These are phyloP conservation scores for Morone chrysops DNA, from an alignment of 2,113 vertebrate species.

Conservation along the genomic window DNA sequence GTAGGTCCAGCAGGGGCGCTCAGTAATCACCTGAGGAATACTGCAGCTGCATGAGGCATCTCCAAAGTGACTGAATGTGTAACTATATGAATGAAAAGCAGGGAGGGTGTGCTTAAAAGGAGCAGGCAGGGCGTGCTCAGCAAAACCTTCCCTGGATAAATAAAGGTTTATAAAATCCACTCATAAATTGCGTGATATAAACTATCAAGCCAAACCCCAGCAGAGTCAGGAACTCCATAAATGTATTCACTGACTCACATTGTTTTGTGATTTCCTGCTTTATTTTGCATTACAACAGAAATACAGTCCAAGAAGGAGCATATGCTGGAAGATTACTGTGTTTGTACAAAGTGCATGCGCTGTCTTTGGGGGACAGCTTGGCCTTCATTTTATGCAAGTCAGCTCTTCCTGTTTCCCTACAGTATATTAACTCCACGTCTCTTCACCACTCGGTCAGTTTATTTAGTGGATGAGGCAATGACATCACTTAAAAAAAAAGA, in stretches of 20 bases:
- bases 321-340: constrained; percentile 28
- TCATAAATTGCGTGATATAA: constrained; percentile 15
- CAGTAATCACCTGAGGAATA: constrained; percentile 25
- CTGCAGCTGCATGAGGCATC: constrained; percentile 18
- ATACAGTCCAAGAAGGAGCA: constrained; percentile 29
- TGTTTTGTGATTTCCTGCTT: constrained; percentile 38
- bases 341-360: constrained; percentile 31
- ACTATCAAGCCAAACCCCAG: constrained; percentile 7
- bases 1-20: constrained; percentile 7
- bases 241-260: constrained; percentile 27
- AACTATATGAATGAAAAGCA: constrained; percentile 7
- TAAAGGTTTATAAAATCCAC: constrained; percentile 18
- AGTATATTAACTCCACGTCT: constrained; percentile 30
- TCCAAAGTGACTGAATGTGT: constrained; percentile 9
- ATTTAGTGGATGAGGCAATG: constrained; percentile 41
- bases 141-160: constrained; percentile 34
- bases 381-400: constrained; percentile 58
- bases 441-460: background rate
- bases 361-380: constrained; percentile 56
- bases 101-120: background rate
- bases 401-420: constrained; percentile 55
- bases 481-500: constrained; percentile 47
- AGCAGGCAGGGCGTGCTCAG: background rate
- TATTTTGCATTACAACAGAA: constrained; percentile 24
- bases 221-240: constrained; percentile 26